phyloP scores from a whole-genome alignment of 2,797 vertebrate genomes.

The Tenualosa thibaudeaui region DNA sequence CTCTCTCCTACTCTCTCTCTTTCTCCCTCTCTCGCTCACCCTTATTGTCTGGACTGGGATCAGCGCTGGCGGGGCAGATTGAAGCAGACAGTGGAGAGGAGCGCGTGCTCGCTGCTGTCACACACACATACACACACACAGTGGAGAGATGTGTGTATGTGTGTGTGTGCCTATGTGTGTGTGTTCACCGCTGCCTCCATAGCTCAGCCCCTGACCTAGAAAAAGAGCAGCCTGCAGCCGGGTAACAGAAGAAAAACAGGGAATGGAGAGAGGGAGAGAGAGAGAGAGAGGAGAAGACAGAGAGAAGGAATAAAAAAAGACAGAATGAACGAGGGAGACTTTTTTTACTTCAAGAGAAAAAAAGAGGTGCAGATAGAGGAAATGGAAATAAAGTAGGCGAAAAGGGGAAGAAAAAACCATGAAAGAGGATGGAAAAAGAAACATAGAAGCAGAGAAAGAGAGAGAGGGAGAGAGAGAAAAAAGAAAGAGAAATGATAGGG shows the following conservation, averaged over 20 bases:
- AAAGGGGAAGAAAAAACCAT: not conserved
- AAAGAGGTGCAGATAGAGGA: slow-evolving; percentile 9
- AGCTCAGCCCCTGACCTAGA: slow-evolving; percentile 51
- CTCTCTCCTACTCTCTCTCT: not conserved
- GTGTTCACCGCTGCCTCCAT: slow-evolving; percentile 29
- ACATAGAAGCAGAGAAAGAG: not conserved
- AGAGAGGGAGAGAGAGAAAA: not conserved
- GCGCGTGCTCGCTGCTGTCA: slow-evolving; percentile 33
- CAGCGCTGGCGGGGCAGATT: slow-evolving; percentile 52
- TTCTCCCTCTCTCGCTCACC: slow-evolving; percentile 8
- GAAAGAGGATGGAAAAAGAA: not conserved
- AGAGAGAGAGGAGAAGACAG: slow-evolving; percentile 1
- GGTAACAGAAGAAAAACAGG: slow-evolving; percentile 17
- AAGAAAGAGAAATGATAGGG: not conserved
- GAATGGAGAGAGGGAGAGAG: not conserved
- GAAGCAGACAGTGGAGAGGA: slow-evolving; percentile 52
- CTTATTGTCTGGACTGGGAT: slow-evolving; percentile 46
- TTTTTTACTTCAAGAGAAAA: not conserved
- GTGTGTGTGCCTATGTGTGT: slow-evolving; percentile 12
- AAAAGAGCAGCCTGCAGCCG: slow-evolving; percentile 33
- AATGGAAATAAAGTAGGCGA: slow-evolving; percentile 21
- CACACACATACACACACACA: not conserved
- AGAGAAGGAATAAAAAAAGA: slow-evolving; percentile 14
- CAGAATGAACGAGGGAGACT: not conserved
- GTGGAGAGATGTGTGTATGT: not conserved